phyloP scores from a whole-genome alignment of 2,113 vertebrate species.

The Neomonachus schauinslandi region DNA sequence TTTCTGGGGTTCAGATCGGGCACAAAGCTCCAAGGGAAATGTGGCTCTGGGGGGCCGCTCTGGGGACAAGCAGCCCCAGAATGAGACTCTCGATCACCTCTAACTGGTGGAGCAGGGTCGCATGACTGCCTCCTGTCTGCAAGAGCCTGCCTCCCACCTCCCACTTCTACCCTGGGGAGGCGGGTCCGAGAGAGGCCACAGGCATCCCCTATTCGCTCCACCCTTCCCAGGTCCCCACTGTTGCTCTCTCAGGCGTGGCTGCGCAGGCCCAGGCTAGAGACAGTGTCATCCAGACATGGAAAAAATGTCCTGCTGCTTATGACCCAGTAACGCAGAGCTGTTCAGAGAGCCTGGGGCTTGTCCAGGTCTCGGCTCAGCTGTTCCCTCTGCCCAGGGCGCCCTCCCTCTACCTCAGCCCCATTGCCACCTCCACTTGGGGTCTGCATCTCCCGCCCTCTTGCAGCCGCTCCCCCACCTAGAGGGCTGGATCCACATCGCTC shows the following conservation, averaged over 20 bases:
- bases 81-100: not conserved
- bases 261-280: not conserved
- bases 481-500: rapidly evolving
- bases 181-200: not conserved
- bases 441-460: not conserved
- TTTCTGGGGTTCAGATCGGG: not conserved
- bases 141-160: too few species aligned
- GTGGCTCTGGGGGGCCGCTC: not conserved
- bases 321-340: rapidly evolving
- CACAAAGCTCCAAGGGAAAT: not conserved
- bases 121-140: not conserved
- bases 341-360: not conserved
- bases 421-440: not conserved
- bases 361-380: too few species aligned
- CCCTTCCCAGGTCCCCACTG: not conserved
- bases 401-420: not conserved
- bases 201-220: too few species aligned
- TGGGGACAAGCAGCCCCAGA: too few species aligned
- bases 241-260: not conserved
- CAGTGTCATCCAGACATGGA: rapidly evolving
- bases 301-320: not conserved
- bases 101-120: not conserved
- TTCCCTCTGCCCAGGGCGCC: not conserved
- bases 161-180: not conserved
- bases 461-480: rapidly evolving